phyloP scores from a whole-genome alignment of 2,888 invertebrate species.

The Shargacucullia verbasci region DNA sequence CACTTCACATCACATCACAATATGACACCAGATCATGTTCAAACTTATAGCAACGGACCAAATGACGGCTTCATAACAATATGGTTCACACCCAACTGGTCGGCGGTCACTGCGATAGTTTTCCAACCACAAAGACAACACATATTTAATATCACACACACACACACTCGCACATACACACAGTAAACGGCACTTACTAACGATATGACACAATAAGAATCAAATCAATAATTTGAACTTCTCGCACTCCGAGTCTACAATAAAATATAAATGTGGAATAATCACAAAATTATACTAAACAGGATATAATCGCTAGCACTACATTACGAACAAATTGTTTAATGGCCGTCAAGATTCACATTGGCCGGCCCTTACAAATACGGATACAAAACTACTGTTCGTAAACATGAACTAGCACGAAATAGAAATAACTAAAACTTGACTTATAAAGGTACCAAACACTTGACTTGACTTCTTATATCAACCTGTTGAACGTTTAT shows the following conservation, averaged over 20 bases:
- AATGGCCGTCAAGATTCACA: conserved; percentile 15
- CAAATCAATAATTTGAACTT: conserved; percentile 59
- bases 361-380: conserved; percentile 18
- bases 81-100: not conserved
- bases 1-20: not conserved
- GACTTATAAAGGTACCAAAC: conserved; percentile 11
- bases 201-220: conserved; percentile 60
- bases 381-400: conserved; percentile 31
- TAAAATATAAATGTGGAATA: conserved; percentile 59
- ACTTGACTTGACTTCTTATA: not conserved
- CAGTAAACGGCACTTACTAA: conserved; percentile 45
- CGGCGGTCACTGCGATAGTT: not conserved
- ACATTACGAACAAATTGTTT: conserved; percentile 28
- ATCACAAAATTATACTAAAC: conserved; percentile 66
- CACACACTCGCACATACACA: conserved; percentile 45
- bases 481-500: not conserved
- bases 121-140: conserved; percentile 14
- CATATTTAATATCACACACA: conserved; percentile 48
- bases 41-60: too few species aligned
- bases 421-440: conserved; percentile 20
- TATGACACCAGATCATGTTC: not conserved
- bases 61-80: too few species aligned
- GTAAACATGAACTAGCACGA: conserved; percentile 32
- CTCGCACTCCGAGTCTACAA: conserved; percentile 71
- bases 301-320: conserved; percentile 49